Percentiles rank a stretch among this genome's conserved stretches.
phyloP scores from a whole-genome alignment of 2,888 invertebrate species.

The Tolmerus cingulatus region DNA sequence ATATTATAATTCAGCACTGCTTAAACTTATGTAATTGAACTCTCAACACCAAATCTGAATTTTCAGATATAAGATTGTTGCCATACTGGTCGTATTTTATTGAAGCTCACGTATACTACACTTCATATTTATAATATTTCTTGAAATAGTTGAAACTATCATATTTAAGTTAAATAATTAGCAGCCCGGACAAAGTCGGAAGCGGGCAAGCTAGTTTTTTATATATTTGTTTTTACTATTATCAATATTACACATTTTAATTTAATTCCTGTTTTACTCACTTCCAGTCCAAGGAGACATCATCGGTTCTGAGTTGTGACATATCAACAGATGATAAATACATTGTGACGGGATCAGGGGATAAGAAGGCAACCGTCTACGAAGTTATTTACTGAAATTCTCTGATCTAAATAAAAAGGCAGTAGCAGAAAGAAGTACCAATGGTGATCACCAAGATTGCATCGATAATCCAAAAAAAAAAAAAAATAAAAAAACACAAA shows the following conservation, averaged over 20 bases:
- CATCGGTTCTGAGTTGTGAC: constrained; percentile 97
- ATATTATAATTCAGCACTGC: too few species aligned
- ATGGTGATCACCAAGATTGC: neutral
- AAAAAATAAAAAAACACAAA: neutral
- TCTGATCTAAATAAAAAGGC: neutral
- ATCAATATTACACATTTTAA: neutral
- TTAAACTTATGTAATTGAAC: neutral
- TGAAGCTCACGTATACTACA: too few species aligned
- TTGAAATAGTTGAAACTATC: too few species aligned
- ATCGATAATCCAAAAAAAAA: neutral
- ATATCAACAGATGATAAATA: constrained; percentile 97
- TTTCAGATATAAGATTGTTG: too few species aligned
- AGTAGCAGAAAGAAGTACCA: neutral
- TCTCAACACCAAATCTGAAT: too few species aligned
- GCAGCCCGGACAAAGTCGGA: too few species aligned
- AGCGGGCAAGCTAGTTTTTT: too few species aligned
- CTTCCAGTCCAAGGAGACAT: constrained; percentile 91
- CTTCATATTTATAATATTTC: too few species aligned
- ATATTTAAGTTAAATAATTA: too few species aligned
- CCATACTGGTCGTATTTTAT: too few species aligned
- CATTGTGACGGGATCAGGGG: constrained; percentile 97
- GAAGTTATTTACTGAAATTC: constrained; percentile 82
- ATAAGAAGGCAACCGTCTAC: constrained; percentile 97
- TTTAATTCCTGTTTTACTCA: neutral
- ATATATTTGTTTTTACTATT: neutral